A percentile compares a stretch with the other conserved stretches of the same genome.
phyloP scores from a whole-genome alignment of 35 echinoderm and acorn worm species.

The Heliocidaris erythrogramma region DNA sequence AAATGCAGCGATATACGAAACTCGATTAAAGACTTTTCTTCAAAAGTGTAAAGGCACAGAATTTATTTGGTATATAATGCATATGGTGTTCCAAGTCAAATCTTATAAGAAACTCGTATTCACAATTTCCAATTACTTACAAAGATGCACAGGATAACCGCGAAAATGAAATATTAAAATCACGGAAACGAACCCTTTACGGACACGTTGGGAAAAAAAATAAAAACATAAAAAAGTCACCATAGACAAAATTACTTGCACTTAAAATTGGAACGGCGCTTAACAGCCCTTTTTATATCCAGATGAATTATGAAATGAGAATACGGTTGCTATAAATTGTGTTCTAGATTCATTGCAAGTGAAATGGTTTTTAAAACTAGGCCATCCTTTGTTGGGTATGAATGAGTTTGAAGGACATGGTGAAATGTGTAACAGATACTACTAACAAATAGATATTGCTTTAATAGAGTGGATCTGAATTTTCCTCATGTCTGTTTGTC shows the following conservation, averaged over 20 bases:
- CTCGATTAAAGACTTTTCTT: neutral
- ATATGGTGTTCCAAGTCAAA: neutral
- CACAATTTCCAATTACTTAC: neutral
- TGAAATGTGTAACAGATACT: neutral
- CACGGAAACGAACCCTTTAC: neutral
- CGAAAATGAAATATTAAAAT: neutral
- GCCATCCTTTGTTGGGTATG: neutral
- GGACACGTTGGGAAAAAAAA: neutral
- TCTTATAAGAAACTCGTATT: neutral
- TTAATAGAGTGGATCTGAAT: neutral
- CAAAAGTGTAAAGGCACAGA: neutral
- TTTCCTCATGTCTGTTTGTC: neutral
- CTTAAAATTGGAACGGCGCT: neutral
- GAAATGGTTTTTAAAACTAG: neutral
- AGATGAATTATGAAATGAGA: constrained; percentile 18
- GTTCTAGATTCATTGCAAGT: neutral
- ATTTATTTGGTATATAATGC: neutral
- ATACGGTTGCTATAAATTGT: neutral
- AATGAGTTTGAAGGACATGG: neutral
- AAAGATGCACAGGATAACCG: neutral
- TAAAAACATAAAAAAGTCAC: neutral
- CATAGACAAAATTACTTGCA: neutral
- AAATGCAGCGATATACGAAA: neutral
- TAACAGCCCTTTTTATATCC: neutral
- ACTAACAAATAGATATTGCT: neutral